These are phyloP conservation scores for Hydrozoanthus gracilis DNA, from an alignment of 92 coral and sea anemone genomes.

Conservation along the genomic window DNA sequence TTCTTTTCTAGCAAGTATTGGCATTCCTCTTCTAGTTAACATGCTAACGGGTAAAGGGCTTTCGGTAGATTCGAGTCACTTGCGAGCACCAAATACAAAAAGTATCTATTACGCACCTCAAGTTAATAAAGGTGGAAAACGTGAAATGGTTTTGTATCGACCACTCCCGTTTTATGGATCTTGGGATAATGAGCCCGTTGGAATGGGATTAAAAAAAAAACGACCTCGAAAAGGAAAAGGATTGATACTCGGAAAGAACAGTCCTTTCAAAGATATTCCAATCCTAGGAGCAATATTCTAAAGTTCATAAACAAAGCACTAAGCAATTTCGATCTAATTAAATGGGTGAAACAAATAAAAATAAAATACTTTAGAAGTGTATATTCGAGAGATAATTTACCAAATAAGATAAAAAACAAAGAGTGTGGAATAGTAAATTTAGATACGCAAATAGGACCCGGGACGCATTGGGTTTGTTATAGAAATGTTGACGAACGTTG, in stretches of 20 bases:
- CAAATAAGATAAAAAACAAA: background rate
- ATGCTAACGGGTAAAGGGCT: background rate
- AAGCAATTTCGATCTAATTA: slow-evolving; percentile 1
- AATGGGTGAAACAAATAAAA: background rate
- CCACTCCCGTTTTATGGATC: slow-evolving; percentile 11
- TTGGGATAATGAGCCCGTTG: background rate
- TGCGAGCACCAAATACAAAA: background rate
- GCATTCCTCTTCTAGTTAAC: background rate
- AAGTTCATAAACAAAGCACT: slow-evolving; percentile 37
- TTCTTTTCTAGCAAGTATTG: slow-evolving; percentile 1
- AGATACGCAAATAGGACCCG: background rate
- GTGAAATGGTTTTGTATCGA: background rate
- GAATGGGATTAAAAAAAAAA: slow-evolving; percentile 14
- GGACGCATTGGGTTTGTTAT: slow-evolving; percentile 32
- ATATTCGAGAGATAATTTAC: slow-evolving; percentile 2
- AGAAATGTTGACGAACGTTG: background rate
- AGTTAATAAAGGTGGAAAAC: too few species aligned
- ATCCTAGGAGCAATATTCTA: background rate
- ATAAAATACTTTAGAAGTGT: background rate
- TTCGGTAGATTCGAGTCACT: background rate
- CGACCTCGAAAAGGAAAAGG: background rate
- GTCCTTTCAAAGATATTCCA: too few species aligned
- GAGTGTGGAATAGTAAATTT: slow-evolving; percentile 43
- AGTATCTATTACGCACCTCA: background rate
- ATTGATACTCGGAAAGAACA: slow-evolving; percentile 11